These are phyloP conservation scores for Camelus dromedarius DNA, from an alignment of 2,113 vertebrate genomes.

Conservation along the genomic window DNA sequence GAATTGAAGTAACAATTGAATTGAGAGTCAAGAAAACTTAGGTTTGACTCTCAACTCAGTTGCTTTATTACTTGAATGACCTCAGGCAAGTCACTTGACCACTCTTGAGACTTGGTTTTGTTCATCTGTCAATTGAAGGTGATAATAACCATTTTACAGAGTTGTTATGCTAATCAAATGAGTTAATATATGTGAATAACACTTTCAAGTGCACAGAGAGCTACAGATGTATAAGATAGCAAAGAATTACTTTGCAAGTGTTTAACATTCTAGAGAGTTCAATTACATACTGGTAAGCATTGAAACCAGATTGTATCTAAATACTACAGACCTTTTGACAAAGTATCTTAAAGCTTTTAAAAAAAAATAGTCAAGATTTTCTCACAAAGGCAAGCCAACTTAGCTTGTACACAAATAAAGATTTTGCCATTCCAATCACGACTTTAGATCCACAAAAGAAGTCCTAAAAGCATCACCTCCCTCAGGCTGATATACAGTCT, in stretches of 20 bases:
- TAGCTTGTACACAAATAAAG: background rate
- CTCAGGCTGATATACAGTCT: background rate
- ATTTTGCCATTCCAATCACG: background rate
- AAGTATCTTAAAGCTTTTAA: background rate
- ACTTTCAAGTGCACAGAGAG: background rate
- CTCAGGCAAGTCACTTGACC: background rate
- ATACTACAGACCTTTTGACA: background rate
- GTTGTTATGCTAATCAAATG: background rate
- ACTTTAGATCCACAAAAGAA: background rate
- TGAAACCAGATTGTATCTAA: background rate
- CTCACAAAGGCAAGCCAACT: background rate
- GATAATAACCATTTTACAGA: background rate
- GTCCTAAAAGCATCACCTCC: background rate
- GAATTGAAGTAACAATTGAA: background rate
- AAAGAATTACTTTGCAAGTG: background rate
- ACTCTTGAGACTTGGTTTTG: background rate
- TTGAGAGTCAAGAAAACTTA: background rate
- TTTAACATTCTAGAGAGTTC: background rate
- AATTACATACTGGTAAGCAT: background rate
- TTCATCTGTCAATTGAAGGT: background rate
- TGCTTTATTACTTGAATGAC: background rate
- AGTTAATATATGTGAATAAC: background rate
- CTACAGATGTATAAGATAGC: background rate
- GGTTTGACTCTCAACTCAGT: background rate
- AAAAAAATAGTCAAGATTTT: background rate